Base-by-base conservation (phyloP, 2,797 vertebrate genomes). In the Luscinia megarhynchos region DNA sequence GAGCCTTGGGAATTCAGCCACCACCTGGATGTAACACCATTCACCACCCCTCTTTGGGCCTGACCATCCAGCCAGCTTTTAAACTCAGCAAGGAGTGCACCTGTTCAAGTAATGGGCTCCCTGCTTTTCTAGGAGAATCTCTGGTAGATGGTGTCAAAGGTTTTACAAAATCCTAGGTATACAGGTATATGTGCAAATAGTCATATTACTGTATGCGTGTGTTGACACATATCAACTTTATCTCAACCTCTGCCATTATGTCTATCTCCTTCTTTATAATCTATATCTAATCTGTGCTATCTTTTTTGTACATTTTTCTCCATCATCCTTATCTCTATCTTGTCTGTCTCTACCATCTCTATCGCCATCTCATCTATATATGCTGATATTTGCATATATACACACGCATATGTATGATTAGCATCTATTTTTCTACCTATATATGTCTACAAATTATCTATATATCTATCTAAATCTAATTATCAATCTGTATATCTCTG, bases 171-270 rank as follows among this genome's bases (percentile, higher is more conserved):
- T 40, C 59, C 14, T 53, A 59, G 20, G 13, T 66, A 30, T 45
- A 17, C 9, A 51, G 10, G 6, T 38, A 12, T 7, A 45, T 21
- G 6, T 30, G 15, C 13, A 53, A 64, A 30, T 24, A 53, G 30
- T 5, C 8, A 14, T 30, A 45, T 30, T 66, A 34, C 11, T 26
- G 17, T 10, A 40, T 30, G 9, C 2, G 29, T 27, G 16, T 61
- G 15, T 61, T 46, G 17, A 40, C 0, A 1, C 8, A 32, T 24
- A 40, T 9, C 3, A 55, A 24, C 11, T n/a, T 7, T 29, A 7
- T 21, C 32, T 26, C 19, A 36, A 11, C 8, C 6, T 63, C 24
- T 76, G 21, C 6, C 9, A 18, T 62, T 54, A 54, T 58, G 11
- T 68, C 4, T 76, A 7, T 40, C 45, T 45, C 11, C 78, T 8